Evolutionary conservation across 1,140 invertebrate genomes (phyloP).

Genomic region (Solen grandis): DNA sequence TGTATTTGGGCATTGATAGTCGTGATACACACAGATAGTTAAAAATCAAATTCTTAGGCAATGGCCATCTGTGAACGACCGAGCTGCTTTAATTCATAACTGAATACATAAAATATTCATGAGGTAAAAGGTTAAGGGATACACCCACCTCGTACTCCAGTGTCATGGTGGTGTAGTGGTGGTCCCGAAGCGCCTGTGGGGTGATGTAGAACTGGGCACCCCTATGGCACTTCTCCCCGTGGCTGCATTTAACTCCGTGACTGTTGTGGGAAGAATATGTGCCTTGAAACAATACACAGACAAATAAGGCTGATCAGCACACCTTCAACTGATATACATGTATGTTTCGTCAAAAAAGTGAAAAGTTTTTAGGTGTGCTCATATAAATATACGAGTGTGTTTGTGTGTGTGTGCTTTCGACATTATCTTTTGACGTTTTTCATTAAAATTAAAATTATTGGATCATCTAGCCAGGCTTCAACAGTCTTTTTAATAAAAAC

Average conservation of each 20-base stretch:
- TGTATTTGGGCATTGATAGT: no score
- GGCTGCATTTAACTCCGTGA: conserved; percentile 8
- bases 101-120: no score
- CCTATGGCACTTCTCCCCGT: conserved; percentile 35
- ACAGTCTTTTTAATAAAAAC: no score
- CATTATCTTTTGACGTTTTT: no score
- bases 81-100: no score
- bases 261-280: conserved; percentile 20
- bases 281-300: background rate
- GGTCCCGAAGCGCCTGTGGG: conserved; percentile 13
- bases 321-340: background rate
- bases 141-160: conserved; percentile 44
- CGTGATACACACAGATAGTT: no score
- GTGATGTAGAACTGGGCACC: conserved; percentile 62
- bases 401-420: no score
- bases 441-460: no score
- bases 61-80: no score
- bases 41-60: no score
- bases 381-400: no score
- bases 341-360: background rate
- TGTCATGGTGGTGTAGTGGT: conserved; percentile 30
- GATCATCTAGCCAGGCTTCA: background rate
- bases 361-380: background rate
- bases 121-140: no score
- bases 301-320: background rate